Percentiles rank a stretch among this genome's conserved stretches.
These are phyloP conservation scores for Melipona beecheii DNA, from an alignment of 2,888 invertebrate species.

Conservation along the genomic window DNA sequence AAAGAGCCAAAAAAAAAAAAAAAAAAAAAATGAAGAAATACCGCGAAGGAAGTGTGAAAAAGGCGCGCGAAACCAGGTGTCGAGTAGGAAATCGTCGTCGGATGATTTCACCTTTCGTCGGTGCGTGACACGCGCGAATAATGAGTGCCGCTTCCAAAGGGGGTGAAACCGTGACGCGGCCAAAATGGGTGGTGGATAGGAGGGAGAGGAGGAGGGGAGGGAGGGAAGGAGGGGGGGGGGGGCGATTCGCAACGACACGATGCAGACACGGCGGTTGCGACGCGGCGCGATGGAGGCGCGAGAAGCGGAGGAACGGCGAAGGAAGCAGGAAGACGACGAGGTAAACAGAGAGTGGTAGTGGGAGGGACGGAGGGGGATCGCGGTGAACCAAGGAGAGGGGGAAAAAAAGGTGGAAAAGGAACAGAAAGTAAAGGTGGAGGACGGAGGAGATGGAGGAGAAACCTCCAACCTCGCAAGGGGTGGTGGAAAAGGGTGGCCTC, in stretches of 20 bases:
- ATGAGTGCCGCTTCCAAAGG: slow-evolving; percentile 73
- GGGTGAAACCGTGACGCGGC: slow-evolving; percentile 50
- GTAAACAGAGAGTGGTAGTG: neutral
- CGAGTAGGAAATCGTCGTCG: slow-evolving; percentile 79
- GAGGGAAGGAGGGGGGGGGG: neutral
- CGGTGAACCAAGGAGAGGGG: neutral
- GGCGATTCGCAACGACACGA: slow-evolving; percentile 26
- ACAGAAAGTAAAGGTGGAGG: slow-evolving; percentile 34
- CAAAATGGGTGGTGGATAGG: neutral
- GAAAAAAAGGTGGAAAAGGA: slow-evolving; percentile 24
- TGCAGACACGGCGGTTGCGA: slow-evolving; percentile 10
- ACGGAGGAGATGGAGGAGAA: slow-evolving; percentile 29
- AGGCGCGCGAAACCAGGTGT: slow-evolving; percentile 77
- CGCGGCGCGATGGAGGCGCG: neutral
- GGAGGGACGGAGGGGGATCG: slow-evolving; percentile 18
- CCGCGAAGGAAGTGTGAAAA: slow-evolving; percentile 3
- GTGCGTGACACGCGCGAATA: slow-evolving; percentile 81
- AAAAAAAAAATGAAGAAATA: no score
- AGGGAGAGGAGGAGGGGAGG: no score
- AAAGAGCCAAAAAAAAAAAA: neutral
- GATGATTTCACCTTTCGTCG: slow-evolving; percentile 77
- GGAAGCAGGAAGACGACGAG: neutral
- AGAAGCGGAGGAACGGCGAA: slow-evolving; percentile 33
- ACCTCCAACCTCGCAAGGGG: slow-evolving; percentile 28
- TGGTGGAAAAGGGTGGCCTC: neutral